Conservation (phyloP, 2,888 invertebrate genomes). For the Girardia tigrina region DNA sequence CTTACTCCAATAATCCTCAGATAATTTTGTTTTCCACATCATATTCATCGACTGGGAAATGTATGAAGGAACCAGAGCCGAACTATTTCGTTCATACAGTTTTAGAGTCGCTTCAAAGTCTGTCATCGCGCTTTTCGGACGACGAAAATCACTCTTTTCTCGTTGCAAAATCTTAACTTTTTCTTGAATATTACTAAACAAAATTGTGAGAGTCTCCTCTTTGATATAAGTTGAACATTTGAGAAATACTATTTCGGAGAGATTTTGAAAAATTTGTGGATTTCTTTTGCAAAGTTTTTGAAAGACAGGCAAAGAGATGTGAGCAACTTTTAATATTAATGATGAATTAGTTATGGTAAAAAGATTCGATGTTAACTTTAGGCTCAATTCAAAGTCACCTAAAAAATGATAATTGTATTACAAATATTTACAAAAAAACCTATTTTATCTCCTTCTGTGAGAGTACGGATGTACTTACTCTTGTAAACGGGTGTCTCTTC, state of each 20-base stretch:
- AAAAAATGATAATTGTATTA: background rate
- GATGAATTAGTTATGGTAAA: slow-evolving; percentile 1
- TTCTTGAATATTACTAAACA: background rate
- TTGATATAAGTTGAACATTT: background rate
- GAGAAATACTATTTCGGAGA: background rate
- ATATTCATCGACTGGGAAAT: background rate
- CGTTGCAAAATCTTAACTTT: background rate
- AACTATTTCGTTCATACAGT: background rate
- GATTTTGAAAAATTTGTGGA: background rate
- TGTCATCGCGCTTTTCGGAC: background rate
- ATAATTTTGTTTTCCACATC: background rate
- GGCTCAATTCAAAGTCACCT: background rate
- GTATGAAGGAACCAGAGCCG: background rate
- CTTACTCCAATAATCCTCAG: background rate
- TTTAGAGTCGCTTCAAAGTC: background rate
- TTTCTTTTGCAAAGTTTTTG: background rate
- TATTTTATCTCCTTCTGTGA: background rate
- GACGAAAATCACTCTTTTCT: background rate
- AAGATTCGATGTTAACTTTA: background rate
- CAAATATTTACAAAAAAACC: background rate
- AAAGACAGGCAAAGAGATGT: background rate
- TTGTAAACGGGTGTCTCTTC: background rate
- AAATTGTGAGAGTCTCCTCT: background rate
- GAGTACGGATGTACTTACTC: background rate
- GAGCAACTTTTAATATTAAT: background rate